Conservation (phyloP, 2,797 vertebrate species). For the Propithecus deckenii region DNA sequence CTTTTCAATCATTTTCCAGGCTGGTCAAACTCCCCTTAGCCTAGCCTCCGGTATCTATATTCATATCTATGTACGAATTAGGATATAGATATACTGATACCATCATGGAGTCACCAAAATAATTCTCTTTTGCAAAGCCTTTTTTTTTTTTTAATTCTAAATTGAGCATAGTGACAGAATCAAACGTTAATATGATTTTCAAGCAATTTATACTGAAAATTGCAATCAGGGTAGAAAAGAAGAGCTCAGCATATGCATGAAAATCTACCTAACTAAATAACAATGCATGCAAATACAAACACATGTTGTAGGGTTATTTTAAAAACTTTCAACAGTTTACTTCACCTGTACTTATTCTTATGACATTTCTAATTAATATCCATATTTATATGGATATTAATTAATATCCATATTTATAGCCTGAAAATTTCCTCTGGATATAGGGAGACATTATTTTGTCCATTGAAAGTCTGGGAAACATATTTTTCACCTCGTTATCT, state of each 20-base stretch:
- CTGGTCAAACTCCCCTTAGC: not conserved
- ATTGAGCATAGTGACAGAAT: not conserved
- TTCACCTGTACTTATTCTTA: not conserved
- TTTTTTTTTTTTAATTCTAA: not conserved
- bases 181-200: not conserved
- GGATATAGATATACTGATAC: not conserved
- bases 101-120: not conserved
- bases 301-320: not conserved
- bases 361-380: not conserved
- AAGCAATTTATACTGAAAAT: not conserved
- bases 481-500: conserved; percentile 36
- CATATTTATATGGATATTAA: not conserved
- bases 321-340: not conserved
- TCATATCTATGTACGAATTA: not conserved
- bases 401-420: not conserved
- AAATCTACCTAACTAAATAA: not conserved
- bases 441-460: not conserved
- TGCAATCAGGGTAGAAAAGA: not conserved
- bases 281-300: not conserved
- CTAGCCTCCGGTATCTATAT: not conserved
- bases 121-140: not conserved
- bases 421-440: not conserved
- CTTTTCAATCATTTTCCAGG: conserved; percentile 23
- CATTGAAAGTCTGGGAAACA: not conserved
- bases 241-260: not conserved